Conservation (phyloP, 2,113 vertebrate species). For the Otocyon megalotis region DNA sequence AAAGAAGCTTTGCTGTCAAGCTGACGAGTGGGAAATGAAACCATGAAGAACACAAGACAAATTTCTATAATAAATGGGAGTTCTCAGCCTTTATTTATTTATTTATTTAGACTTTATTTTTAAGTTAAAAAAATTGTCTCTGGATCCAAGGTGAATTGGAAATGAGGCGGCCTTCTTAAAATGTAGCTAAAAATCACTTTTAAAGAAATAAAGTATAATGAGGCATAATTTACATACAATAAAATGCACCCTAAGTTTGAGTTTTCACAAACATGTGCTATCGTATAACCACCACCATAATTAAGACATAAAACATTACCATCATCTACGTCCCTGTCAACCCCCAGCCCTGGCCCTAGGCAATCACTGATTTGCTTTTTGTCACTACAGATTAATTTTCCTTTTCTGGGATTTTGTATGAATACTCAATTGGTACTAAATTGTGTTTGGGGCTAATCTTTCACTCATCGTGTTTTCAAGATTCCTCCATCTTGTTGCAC, state of each 20-base stretch:
- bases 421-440: neutral
- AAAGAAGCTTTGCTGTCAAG: conserved; percentile 51
- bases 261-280: neutral
- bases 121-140: neutral
- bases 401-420: conserved; percentile 11
- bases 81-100: conserved; percentile 39
- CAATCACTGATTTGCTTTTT: conserved; percentile 15
- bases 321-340: neutral
- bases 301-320: neutral
- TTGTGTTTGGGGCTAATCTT: neutral
- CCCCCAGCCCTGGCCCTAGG: neutral
- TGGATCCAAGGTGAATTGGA: conserved; percentile 40
- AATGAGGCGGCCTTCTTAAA: neutral
- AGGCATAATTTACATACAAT: neutral
- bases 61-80: conserved; percentile 15
- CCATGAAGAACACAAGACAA: conserved; percentile 4
- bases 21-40: conserved; percentile 32
- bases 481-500: neutral
- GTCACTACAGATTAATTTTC: conserved; percentile 4
- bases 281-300: neutral
- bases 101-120: conserved; percentile 44
- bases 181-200: neutral
- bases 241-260: neutral
- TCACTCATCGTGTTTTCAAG: neutral
- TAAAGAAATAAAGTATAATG: neutral